These are phyloP conservation scores for Sialia sialis DNA, from an alignment of 2,113 vertebrate genomes.

Conservation along the genomic window DNA sequence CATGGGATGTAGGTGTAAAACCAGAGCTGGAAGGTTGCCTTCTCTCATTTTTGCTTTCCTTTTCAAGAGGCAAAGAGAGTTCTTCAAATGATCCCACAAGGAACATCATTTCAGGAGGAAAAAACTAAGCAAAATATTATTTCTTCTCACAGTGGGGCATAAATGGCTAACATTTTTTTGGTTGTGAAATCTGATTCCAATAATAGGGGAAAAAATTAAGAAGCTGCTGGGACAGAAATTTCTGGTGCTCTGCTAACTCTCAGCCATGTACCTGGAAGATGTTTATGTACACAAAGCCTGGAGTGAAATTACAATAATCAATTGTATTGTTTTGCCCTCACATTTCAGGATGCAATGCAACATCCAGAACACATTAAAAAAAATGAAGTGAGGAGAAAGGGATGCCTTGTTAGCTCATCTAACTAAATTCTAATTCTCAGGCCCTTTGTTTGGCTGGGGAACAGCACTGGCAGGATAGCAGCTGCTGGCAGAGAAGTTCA, in stretches of 20 bases:
- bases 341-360: neutral
- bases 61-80: neutral
- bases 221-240: neutral
- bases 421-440: slow-evolving; percentile 37
- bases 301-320: neutral
- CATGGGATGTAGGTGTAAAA: neutral
- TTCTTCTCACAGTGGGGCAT: neutral
- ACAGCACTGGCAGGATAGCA: slow-evolving; percentile 4
- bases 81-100: neutral
- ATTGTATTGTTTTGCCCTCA: neutral
- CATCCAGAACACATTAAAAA: neutral
- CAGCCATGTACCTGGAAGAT: neutral
- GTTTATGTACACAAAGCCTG: neutral
- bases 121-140: neutral
- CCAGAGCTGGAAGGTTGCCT: neutral
- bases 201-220: neutral
- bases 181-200: neutral
- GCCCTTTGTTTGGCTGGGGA: slow-evolving; percentile 40
- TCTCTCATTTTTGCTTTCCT: neutral
- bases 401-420: slow-evolving; percentile 37
- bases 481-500: slow-evolving; percentile 37
- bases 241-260: neutral
- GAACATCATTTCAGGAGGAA: neutral
- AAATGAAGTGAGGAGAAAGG: neutral
- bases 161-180: neutral